Percentiles rank a stretch among this genome's conserved stretches.
phyloP scores from a whole-genome alignment of 2,113 vertebrate genomes.

The Syngnathus scovelli region DNA sequence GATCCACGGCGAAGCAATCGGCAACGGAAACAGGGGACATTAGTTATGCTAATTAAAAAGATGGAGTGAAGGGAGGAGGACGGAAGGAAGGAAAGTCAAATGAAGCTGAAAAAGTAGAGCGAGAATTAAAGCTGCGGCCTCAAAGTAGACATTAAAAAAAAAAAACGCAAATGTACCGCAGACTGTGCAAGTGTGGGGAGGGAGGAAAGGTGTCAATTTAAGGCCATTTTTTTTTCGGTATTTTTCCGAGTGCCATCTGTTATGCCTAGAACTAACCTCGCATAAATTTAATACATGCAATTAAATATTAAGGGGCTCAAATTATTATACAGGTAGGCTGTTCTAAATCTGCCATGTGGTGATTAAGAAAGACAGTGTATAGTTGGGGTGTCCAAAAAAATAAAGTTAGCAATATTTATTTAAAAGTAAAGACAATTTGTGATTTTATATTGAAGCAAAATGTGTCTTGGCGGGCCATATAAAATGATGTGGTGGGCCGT shows the following conservation, averaged over 20 bases:
- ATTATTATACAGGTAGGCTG: neutral
- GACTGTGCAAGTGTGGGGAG: conserved; percentile 16
- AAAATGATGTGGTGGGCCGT: no score
- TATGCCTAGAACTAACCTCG: neutral
- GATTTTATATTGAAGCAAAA: no score
- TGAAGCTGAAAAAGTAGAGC: conserved; percentile 41
- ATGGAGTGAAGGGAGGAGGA: conserved; percentile 36
- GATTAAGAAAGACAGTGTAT: neutral
- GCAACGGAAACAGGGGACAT: conserved; percentile 31
- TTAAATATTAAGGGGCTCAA: neutral
- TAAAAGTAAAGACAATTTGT: no score
- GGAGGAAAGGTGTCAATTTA: conserved; percentile 26
- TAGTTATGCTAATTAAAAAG: conserved; percentile 58
- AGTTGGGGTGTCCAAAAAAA: neutral
- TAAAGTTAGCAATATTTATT: no score
- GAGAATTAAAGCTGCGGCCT: conserved; percentile 34
- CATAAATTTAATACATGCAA: neutral
- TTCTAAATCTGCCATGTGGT: neutral
- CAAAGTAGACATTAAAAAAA: conserved; percentile 31
- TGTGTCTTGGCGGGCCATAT: no score
- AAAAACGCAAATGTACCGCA: conserved; percentile 18
- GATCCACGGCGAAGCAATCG: conserved; percentile 29
- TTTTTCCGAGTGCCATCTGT: neutral
- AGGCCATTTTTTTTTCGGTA: neutral
- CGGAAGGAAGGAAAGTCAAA: conserved; percentile 44